A percentile compares a stretch with the other conserved stretches of the same genome.
phyloP scores from a whole-genome alignment of 2,113 vertebrate genomes.

The Myiagra hebetior region DNA sequence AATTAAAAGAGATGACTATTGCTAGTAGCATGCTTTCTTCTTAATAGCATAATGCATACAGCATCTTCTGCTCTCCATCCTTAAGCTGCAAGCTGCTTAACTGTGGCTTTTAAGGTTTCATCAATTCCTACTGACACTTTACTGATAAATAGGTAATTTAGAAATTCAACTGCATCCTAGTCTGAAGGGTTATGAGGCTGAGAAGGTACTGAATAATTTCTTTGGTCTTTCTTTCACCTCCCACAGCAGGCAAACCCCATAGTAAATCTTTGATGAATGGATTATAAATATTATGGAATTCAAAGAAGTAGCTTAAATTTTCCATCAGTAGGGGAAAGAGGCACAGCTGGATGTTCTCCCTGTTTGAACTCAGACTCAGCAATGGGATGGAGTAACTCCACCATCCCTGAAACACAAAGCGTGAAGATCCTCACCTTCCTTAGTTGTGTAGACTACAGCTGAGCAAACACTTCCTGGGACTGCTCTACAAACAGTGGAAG shows the following conservation, averaged over 20 bases:
- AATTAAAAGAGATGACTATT: constrained; percentile 50
- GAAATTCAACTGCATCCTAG: constrained; percentile 49
- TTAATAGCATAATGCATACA: constrained; percentile 49
- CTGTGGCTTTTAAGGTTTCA: constrained; percentile 56
- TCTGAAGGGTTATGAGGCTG: constrained; percentile 40
- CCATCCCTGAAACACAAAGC: not conserved
- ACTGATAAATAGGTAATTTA: constrained; percentile 43
- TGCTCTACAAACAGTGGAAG: not conserved
- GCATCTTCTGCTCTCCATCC: constrained; percentile 38
- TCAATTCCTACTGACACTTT: constrained; percentile 48
- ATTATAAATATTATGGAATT: constrained; percentile 40
- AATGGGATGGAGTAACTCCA: not conserved
- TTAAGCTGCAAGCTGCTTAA: constrained; percentile 53
- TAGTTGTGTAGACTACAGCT: not conserved
- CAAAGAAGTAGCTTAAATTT: not conserved
- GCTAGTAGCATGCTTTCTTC: constrained; percentile 42
- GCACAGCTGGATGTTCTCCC: not conserved
- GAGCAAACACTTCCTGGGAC: not conserved
- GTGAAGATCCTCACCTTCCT: not conserved
- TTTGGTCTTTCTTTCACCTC: constrained; percentile 32
- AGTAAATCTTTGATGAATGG: constrained; percentile 14
- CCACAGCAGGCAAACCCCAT: constrained; percentile 17
- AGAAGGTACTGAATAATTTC: constrained; percentile 15
- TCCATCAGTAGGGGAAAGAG: not conserved
- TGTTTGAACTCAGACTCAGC: not conserved